Evolutionary conservation across 1,140 invertebrate species (phyloP).

Genomic region (Pogonomyrmex californicus): DNA sequence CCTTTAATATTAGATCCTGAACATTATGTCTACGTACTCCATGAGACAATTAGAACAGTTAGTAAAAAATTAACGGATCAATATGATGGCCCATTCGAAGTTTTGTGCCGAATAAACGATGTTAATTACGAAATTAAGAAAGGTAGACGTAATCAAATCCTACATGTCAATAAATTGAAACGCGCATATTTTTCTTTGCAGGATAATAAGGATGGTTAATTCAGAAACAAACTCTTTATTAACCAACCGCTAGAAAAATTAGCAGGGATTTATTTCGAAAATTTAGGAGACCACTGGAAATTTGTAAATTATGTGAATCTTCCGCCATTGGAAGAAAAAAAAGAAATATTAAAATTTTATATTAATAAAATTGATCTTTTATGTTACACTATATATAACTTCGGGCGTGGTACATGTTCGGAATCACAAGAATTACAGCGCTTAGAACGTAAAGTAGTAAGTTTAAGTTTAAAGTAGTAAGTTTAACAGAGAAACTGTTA

Average conservation of each 20-base stretch:
- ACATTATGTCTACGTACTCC: background rate
- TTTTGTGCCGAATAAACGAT: background rate
- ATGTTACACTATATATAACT: background rate
- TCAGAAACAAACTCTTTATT: too few species aligned
- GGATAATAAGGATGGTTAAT: too few species aligned
- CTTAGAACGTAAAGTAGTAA: background rate
- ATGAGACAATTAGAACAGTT: background rate
- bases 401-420: background rate
- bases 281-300: constrained; percentile 3
- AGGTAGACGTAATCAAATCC: background rate
- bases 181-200: too few species aligned
- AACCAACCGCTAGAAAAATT: too few species aligned
- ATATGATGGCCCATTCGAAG: too few species aligned
- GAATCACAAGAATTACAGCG: background rate
- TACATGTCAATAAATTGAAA: too few species aligned
- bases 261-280: background rate
- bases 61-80: background rate
- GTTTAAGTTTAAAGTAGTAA: background rate
- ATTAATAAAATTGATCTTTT: background rate
- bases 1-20: background rate
- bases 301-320: constrained; percentile 1
- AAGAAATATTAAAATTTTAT: background rate
- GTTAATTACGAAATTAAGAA: background rate
- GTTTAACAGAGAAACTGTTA: background rate
- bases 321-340: constrained; percentile 6